Evolutionary conservation across 2,888 invertebrate genomes (phyloP).

Genomic region (Perizoma flavofasciatum): DNA sequence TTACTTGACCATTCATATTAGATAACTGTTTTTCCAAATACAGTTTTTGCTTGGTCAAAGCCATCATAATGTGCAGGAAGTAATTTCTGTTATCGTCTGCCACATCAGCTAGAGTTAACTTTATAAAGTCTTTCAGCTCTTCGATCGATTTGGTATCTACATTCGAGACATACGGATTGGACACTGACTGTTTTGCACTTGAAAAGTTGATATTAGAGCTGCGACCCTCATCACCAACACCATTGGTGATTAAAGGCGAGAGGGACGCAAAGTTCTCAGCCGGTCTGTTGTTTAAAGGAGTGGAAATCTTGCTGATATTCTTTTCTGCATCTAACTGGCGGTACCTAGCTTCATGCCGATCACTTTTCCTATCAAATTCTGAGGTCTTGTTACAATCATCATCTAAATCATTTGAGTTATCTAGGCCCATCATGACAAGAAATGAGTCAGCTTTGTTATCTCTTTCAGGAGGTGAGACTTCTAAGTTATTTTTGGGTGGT

Average conservation of each 20-base stretch:
- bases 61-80: constrained; percentile 78
- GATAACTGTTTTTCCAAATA: constrained; percentile 73
- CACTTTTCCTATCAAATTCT: constrained; percentile 61
- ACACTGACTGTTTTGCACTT: constrained; percentile 46
- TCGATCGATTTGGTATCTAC: constrained; percentile 58
- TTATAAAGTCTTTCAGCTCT: constrained; percentile 74
- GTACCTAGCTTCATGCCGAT: constrained; percentile 55
- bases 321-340: constrained; percentile 62
- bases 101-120: constrained; percentile 65
- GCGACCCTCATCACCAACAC: constrained; percentile 54
- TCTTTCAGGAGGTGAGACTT: constrained; percentile 45
- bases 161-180: constrained; percentile 34
- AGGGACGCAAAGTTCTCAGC: constrained; percentile 59
- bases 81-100: constrained; percentile 73
- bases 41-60: constrained; percentile 74
- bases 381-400: constrained; percentile 58
- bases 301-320: constrained; percentile 72
- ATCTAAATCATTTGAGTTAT: constrained; percentile 65
- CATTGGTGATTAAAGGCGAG: constrained; percentile 64
- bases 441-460: constrained; percentile 73
- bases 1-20: constrained; percentile 63
- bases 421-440: constrained; percentile 72
- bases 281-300: constrained; percentile 60
- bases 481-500: constrained; percentile 57
- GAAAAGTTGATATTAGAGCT: constrained; percentile 49